Conservation (phyloP, 1,140 invertebrate species). For the Drosophila sp. region DNA sequence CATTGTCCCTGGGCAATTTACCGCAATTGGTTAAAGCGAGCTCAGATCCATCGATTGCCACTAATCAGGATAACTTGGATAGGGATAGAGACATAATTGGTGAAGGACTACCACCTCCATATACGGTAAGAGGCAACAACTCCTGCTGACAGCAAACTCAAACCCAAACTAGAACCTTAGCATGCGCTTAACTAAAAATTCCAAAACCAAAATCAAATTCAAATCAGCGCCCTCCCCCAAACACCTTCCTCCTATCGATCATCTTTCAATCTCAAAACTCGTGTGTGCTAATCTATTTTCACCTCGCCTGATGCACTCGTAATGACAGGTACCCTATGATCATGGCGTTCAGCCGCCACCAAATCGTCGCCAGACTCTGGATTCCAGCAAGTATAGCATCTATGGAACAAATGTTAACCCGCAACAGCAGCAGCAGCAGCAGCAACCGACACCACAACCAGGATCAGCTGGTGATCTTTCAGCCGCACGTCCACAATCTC, state of each 20-base stretch:
- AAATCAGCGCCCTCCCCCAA: slow-evolving; percentile 14
- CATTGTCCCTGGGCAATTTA: slow-evolving; percentile 84
- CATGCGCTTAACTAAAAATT: slow-evolving; percentile 65
- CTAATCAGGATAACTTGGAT: slow-evolving; percentile 86
- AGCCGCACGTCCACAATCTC: slow-evolving; percentile 65
- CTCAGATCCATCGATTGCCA: slow-evolving; percentile 91
- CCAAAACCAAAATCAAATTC: slow-evolving; percentile 8
- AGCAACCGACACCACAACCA: slow-evolving; percentile 27
- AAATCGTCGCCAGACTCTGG: slow-evolving; percentile 74
- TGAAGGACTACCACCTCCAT: slow-evolving; percentile 89
- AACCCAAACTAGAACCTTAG: slow-evolving; percentile 29
- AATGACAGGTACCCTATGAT: slow-evolving; percentile 73
- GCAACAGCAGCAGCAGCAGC: slow-evolving; percentile 34
- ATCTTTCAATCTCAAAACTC: slow-evolving; percentile 17
- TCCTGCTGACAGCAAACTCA: slow-evolving; percentile 1
- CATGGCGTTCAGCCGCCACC: slow-evolving; percentile 66
- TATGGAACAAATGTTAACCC: slow-evolving; percentile 60
- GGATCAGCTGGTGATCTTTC: slow-evolving; percentile 43
- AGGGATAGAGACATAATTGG: slow-evolving; percentile 85
- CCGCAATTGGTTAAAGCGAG: slow-evolving; percentile 91
- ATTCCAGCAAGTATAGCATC: slow-evolving; percentile 75
- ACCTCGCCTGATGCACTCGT: slow-evolving; percentile 46
- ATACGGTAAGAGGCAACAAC: slow-evolving; percentile 86
- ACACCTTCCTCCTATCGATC: slow-evolving; percentile 4
- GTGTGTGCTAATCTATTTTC: slow-evolving; percentile 65